A percentile compares a stretch with the other conserved stretches of the same genome.
phyloP scores from a whole-genome alignment of 2,888 invertebrate genomes.

The Drosophila monieri region DNA sequence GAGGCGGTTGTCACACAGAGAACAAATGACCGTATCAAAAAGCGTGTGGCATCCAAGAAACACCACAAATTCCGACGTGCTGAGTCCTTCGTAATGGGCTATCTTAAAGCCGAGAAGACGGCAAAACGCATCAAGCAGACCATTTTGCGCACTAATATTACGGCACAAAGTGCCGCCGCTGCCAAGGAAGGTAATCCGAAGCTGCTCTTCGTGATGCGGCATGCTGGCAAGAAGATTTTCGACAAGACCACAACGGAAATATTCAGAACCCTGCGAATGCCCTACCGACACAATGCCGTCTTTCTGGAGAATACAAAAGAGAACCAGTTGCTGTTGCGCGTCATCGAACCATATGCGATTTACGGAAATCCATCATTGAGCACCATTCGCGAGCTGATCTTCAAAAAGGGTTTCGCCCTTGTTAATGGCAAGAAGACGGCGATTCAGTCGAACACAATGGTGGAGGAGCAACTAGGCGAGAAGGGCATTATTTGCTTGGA shows the following conservation, averaged over 20 bases:
- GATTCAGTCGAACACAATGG: slow-evolving; percentile 83
- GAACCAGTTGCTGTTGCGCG: slow-evolving; percentile 80
- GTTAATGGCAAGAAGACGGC: slow-evolving; percentile 81
- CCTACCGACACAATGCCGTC: slow-evolving; percentile 78
- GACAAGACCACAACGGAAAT: slow-evolving; percentile 81
- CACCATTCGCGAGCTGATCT: slow-evolving; percentile 82
- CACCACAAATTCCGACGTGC: slow-evolving; percentile 82
- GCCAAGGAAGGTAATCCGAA: slow-evolving; percentile 76
- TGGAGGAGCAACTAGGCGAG: slow-evolving; percentile 82
- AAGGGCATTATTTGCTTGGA: slow-evolving; percentile 84
- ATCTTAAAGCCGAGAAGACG: slow-evolving; percentile 82
- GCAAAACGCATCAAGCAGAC: slow-evolving; percentile 78
- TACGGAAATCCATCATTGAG: slow-evolving; percentile 81
- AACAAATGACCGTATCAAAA: slow-evolving; percentile 75
- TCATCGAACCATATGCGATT: slow-evolving; percentile 83
- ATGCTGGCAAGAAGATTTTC: slow-evolving; percentile 83
- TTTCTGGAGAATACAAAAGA: slow-evolving; percentile 82
- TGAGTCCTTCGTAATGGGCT: slow-evolving; percentile 83
- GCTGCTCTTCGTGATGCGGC: slow-evolving; percentile 82
- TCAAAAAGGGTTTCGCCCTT: slow-evolving; percentile 83
- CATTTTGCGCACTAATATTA: slow-evolving; percentile 74
- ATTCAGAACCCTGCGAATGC: slow-evolving; percentile 74
- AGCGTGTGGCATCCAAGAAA: slow-evolving; percentile 62
- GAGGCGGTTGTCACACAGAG: slow-evolving; percentile 80
- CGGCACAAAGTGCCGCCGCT: slow-evolving; percentile 58